Percentiles rank a stretch among this genome's conserved stretches.
phyloP scores from a whole-genome alignment of 2,888 invertebrate species.

The Amorpha juglandis region DNA sequence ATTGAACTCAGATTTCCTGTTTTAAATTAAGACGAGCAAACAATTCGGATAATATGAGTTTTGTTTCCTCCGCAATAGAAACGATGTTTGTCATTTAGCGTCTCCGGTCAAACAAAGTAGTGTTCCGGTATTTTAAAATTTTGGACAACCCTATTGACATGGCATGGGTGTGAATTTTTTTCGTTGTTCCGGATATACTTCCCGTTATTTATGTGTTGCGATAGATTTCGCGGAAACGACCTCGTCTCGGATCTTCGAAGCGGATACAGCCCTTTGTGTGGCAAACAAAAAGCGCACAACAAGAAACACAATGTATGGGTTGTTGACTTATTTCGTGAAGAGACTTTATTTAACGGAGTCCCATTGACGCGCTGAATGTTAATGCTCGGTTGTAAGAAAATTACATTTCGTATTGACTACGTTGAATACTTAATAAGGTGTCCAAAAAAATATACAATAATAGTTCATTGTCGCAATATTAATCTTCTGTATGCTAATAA shows the following conservation, averaged over 20 bases:
- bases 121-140: conserved; percentile 1
- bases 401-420: conserved; percentile 49
- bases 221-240: conserved; percentile 78
- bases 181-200: conserved; percentile 81
- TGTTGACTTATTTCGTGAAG: conserved; percentile 69
- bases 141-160: conserved; percentile 52
- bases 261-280: conserved; percentile 80
- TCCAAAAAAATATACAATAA: conserved; percentile 44
- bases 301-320: conserved; percentile 58
- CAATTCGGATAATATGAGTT: neutral
- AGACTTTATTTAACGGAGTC: conserved; percentile 62
- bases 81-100: neutral
- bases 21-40: neutral
- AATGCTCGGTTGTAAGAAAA: conserved; percentile 57
- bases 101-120: conserved; percentile 1
- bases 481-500: conserved; percentile 33
- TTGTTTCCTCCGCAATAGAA: neutral
- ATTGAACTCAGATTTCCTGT: neutral
- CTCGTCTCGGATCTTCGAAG: conserved; percentile 63
- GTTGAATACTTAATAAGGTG: conserved; percentile 54
- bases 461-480: conserved; percentile 39
- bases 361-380: conserved; percentile 54
- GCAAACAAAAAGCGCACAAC: conserved; percentile 64
- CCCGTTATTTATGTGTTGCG: conserved; percentile 79
- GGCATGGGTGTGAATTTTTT: conserved; percentile 60